These are phyloP conservation scores for Passerculus sandwichensis DNA, from an alignment of 2,797 vertebrate species.

Conservation along the genomic window DNA sequence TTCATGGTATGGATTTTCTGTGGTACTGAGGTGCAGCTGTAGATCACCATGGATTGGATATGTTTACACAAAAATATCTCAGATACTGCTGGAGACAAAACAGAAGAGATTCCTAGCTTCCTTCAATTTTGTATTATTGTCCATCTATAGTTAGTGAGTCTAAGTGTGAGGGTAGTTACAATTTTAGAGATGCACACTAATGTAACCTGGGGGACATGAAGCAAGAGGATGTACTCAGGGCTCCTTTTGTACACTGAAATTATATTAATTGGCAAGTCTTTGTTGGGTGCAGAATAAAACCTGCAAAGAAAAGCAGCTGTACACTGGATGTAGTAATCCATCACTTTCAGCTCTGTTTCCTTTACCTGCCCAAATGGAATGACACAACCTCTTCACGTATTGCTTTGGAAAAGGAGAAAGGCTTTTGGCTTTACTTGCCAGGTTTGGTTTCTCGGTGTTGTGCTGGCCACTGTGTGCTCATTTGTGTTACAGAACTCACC, in stretches of 20 bases:
- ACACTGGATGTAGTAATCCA: background rate
- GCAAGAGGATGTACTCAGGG: background rate
- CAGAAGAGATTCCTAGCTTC: background rate
- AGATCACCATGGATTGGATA: background rate
- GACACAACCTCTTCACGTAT: background rate
- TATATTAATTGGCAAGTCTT: constrained; percentile 12
- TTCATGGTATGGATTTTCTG: background rate
- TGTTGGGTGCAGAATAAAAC: background rate
- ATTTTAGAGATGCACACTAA: background rate
- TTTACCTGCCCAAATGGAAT: background rate
- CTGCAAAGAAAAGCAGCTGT: constrained; percentile 4
- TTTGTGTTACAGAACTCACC: background rate
- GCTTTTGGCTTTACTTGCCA: background rate
- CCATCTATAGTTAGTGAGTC: background rate
- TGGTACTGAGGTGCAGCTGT: background rate
- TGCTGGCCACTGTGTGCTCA: background rate
- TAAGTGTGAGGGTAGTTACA: background rate
- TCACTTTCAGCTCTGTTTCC: background rate
- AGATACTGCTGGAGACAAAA: background rate
- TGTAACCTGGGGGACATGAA: background rate
- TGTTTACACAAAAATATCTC: background rate
- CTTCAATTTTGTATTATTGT: background rate
- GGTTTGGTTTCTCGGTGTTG: background rate
- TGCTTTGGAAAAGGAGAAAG: background rate
- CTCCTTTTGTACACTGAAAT: background rate